Conservation (phyloP, 2,888 invertebrate genomes). For the Drosophila fungiperda region DNA sequence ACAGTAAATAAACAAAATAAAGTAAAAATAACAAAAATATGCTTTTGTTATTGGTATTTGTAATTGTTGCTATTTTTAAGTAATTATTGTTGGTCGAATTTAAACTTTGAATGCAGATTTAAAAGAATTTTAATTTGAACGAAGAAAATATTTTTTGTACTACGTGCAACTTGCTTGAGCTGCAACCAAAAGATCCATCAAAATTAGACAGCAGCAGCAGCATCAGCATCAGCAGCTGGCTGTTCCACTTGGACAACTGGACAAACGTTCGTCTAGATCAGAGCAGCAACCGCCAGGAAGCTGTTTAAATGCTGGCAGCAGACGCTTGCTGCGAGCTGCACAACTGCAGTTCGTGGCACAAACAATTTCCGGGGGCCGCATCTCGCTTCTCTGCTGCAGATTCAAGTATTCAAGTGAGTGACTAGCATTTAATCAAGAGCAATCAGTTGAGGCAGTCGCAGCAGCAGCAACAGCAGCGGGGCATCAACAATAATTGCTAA, state of each 20-base stretch:
- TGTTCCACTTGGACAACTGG: slow-evolving; percentile 44
- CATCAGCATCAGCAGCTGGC: slow-evolving; percentile 41
- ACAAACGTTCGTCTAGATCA: slow-evolving; percentile 33
- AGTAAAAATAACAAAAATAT: neutral
- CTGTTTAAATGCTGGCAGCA: slow-evolving; percentile 61
- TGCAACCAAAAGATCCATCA: slow-evolving; percentile 43
- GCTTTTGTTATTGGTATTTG: neutral
- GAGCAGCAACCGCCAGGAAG: slow-evolving; percentile 58
- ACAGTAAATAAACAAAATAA: neutral
- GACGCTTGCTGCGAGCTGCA: slow-evolving; percentile 42
- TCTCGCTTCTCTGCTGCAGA: slow-evolving; percentile 31
- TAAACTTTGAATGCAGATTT: neutral
- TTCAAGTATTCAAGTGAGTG: slow-evolving; percentile 69
- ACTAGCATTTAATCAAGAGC: slow-evolving; percentile 76
- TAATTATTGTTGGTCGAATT: neutral
- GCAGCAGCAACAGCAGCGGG: slow-evolving; percentile 28
- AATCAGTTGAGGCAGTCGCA: slow-evolving; percentile 65
- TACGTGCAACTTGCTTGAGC: slow-evolving; percentile 7
- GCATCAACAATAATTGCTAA: slow-evolving; percentile 58
- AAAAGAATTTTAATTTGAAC: neutral
- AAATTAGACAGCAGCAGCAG: slow-evolving; percentile 39
- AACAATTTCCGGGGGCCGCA: slow-evolving; percentile 71
- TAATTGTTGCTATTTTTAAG: neutral
- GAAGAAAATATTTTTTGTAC: slow-evolving; percentile 11
- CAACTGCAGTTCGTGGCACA: slow-evolving; percentile 71